These are phyloP conservation scores for Bryconaethiops microstoma DNA, from an alignment of 2,797 vertebrate species.

Conservation along the genomic window DNA sequence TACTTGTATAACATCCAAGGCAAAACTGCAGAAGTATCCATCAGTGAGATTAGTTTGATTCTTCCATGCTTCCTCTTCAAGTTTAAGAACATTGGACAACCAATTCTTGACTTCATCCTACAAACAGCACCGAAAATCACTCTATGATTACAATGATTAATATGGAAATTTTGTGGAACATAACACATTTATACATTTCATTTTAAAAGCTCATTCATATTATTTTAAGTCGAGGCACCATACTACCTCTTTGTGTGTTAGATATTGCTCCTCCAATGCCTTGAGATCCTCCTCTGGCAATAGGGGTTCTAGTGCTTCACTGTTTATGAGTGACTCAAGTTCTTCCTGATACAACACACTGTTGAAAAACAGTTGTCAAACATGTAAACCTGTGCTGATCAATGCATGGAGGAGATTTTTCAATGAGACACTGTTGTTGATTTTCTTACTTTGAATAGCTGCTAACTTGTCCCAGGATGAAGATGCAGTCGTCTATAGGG, in stretches of 20 bases:
- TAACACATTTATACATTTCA: background rate
- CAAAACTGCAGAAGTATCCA: conserved; percentile 79
- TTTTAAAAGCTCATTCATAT: background rate
- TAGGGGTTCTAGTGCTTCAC: conserved; percentile 73
- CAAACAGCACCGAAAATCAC: conserved; percentile 8
- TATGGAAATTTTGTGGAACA: no score
- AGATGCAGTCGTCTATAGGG: conserved; percentile 74
- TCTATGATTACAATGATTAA: no score
- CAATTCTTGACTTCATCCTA: conserved; percentile 74
- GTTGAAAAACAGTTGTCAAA: conserved; percentile 64
- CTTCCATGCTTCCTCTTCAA: conserved; percentile 80
- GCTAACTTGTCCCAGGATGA: conserved; percentile 84
- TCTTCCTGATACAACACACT: conserved; percentile 77
- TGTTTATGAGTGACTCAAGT: conserved; percentile 74
- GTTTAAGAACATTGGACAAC: conserved; percentile 72
- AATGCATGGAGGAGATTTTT: background rate
- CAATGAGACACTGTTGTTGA: background rate
- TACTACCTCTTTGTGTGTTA: conserved; percentile 77
- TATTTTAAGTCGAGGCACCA: background rate
- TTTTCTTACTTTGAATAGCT: conserved; percentile 82
- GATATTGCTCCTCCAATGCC: conserved; percentile 73
- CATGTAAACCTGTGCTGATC: background rate
- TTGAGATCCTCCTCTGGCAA: conserved; percentile 68
- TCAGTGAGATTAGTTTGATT: conserved; percentile 77
- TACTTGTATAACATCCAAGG: conserved; percentile 87